Conservation (phyloP, 2,113 vertebrate species). For the Hystrix brachyura region DNA sequence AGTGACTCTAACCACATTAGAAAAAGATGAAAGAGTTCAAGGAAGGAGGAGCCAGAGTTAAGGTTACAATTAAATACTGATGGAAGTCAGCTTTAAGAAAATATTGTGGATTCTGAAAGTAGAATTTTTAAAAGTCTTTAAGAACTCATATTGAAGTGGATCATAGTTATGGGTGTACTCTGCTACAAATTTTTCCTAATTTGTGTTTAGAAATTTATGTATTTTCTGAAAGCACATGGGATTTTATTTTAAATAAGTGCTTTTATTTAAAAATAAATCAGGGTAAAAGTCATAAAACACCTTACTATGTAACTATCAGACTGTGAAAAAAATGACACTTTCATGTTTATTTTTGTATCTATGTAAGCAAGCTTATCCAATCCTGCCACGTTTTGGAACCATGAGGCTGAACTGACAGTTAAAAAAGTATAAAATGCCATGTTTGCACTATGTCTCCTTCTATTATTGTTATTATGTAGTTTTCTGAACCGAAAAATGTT, state of each 20-base stretch:
- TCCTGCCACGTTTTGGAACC: neutral
- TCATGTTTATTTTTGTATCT: neutral
- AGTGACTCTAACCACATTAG: constrained; percentile 30
- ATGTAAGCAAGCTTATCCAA: neutral
- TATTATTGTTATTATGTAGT: neutral
- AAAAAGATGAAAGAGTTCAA: constrained; percentile 21
- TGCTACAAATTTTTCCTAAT: neutral
- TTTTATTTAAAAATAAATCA: neutral
- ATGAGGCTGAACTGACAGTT: neutral
- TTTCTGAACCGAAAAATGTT: neutral
- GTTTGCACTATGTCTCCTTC: neutral
- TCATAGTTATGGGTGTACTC: neutral
- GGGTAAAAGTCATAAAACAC: neutral
- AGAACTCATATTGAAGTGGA: neutral
- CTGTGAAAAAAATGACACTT: neutral
- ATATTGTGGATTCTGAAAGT: neutral
- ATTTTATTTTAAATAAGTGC: neutral
- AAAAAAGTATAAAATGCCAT: neutral
- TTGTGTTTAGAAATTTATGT: neutral
- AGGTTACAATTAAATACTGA: constrained; percentile 54
- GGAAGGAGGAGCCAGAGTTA: neutral
- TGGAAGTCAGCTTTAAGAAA: constrained; percentile 29
- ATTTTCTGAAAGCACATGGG: neutral
- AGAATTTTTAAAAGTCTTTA: neutral
- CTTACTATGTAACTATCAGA: rapidly evolving